Evolutionary conservation across 2,797 vertebrate genomes (phyloP).

Genomic region (Diceros bicornis): DNA sequence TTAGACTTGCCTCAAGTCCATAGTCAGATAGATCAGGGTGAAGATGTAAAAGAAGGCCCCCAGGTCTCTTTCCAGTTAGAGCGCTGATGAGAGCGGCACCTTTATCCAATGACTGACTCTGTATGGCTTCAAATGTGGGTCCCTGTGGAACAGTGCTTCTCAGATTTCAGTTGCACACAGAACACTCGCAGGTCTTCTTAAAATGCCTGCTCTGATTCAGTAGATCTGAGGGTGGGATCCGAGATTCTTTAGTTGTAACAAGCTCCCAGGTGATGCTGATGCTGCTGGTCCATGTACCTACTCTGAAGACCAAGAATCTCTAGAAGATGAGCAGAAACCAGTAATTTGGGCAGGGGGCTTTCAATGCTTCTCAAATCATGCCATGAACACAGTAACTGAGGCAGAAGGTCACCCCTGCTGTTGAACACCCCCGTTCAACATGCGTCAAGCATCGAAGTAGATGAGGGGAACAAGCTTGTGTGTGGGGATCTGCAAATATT

Average conservation of each 20-base stretch:
- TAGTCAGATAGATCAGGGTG: neutral
- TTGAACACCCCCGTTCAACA: neutral
- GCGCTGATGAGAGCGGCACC: neutral
- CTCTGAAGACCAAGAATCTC: neutral
- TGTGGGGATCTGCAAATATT: neutral
- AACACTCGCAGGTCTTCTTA: neutral
- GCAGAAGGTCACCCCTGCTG: neutral
- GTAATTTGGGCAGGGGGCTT: neutral
- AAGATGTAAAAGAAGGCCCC: neutral
- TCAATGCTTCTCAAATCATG: neutral
- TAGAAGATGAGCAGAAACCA: neutral
- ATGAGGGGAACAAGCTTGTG: neutral
- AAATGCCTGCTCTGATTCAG: neutral
- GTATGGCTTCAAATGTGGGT: rapidly evolving
- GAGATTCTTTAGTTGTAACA: neutral
- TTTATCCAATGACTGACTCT: neutral
- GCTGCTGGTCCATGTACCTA: neutral
- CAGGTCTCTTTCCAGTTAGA: neutral
- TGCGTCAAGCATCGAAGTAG: neutral
- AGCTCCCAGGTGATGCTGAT: neutral
- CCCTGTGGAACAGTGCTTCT: neutral
- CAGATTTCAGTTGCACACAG: neutral
- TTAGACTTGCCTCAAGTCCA: neutral
- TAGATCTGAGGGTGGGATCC: neutral
- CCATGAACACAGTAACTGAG: neutral